phyloP scores from a whole-genome alignment of 2,113 vertebrate genomes.

The Vulpes vulpes region DNA sequence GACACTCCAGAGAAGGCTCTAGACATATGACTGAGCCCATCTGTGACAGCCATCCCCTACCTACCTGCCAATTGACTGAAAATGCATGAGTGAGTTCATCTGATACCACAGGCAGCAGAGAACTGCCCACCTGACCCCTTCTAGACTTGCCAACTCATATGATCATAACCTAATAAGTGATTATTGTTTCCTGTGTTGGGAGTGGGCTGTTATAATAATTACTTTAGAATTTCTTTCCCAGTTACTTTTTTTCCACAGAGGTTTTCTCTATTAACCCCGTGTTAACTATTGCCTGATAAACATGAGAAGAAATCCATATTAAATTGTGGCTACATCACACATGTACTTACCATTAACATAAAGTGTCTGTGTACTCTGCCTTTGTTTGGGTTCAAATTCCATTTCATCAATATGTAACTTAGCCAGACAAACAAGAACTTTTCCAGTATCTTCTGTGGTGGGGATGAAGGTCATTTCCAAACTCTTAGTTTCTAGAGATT shows the following conservation, averaged over 20 bases:
- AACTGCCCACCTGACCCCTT: neutral
- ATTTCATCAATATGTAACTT: constrained; percentile 72
- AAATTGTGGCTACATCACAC: neutral
- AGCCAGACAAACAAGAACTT: constrained; percentile 85
- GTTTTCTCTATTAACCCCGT: constrained; percentile 10
- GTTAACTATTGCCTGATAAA: neutral
- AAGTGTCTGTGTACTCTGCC: constrained; percentile 78
- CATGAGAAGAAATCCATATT: neutral
- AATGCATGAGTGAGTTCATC: neutral
- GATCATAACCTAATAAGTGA: neutral
- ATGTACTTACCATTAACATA: constrained; percentile 84
- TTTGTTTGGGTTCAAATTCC: constrained; percentile 85
- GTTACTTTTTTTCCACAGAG: neutral
- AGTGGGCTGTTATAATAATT: neutral
- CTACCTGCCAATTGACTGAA: neutral
- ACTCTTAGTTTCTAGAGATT: constrained; percentile 78
- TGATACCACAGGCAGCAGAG: neutral
- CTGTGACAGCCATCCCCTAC: neutral
- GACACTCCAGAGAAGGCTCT: neutral
- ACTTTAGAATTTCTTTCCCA: constrained; percentile 4
- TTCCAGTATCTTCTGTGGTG: constrained; percentile 80
- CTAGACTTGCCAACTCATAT: neutral
- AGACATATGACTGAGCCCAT: neutral
- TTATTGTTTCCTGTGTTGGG: neutral
- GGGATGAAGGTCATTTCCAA: constrained; percentile 79